Percentiles rank a stretch among this genome's conserved stretches.
Conservation (phyloP, 2,888 invertebrate species). For the Erebia ligea region DNA sequence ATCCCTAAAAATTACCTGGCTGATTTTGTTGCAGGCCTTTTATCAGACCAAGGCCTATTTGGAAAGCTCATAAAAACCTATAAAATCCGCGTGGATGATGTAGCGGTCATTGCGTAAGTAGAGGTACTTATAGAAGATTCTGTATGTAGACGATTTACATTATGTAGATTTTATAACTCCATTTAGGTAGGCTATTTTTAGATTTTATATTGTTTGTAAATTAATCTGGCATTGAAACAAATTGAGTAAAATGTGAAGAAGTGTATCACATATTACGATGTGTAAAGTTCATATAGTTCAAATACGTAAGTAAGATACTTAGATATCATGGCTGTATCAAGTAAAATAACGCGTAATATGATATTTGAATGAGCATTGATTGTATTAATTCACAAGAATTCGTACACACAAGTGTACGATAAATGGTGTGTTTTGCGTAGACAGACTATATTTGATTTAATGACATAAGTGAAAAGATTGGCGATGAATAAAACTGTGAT, state of each 20-base stretch:
- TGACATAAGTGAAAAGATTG: not conserved
- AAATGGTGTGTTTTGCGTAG: not conserved
- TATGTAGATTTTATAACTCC: too few relatives aligned
- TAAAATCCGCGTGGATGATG: too few relatives aligned
- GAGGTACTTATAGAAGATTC: too few relatives aligned
- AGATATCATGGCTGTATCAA: constrained; percentile 17
- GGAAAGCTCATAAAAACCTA: too few relatives aligned
- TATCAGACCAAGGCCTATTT: too few relatives aligned
- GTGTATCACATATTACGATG: constrained; percentile 30
- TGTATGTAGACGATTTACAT: too few relatives aligned
- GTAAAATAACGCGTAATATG: constrained; percentile 16
- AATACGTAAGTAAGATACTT: constrained; percentile 16
- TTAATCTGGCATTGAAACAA: not conserved
- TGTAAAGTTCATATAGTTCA: constrained; percentile 65
- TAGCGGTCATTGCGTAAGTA: too few relatives aligned
- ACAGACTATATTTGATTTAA: not conserved
- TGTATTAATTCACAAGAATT: not conserved
- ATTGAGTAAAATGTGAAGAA: constrained; percentile 25
- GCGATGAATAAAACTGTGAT: constrained; percentile 37
- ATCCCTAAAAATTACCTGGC: too few relatives aligned
- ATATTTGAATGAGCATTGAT: constrained; percentile 11
- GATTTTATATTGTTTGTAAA: not conserved
- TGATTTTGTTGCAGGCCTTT: too few relatives aligned
- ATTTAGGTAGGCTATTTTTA: too few relatives aligned
- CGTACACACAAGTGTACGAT: too few relatives aligned